phyloP scores from a whole-genome alignment of 2,888 invertebrate genomes.

The Helobdella robusta region DNA sequence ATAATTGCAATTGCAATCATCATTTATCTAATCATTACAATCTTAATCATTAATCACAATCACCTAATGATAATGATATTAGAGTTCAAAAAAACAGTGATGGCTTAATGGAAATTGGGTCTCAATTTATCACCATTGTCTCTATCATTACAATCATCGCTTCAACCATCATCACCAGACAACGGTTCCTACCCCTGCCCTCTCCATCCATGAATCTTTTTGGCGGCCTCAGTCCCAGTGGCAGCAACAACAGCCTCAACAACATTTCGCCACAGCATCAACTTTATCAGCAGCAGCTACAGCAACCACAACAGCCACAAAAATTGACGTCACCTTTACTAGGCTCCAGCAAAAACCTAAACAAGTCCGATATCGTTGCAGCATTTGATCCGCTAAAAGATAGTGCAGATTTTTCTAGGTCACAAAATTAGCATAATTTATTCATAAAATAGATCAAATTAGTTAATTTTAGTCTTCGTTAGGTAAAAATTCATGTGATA shows the following conservation, averaged over 20 bases:
- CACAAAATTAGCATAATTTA: too few species aligned
- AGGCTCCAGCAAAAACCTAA: not conserved
- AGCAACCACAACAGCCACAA: not conserved
- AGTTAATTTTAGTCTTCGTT: too few species aligned
- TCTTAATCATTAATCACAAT: too few species aligned
- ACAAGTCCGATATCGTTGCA: not conserved
- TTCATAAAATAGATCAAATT: too few species aligned
- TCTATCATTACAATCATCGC: too few species aligned
- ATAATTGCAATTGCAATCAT: too few species aligned
- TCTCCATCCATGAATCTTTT: not conserved
- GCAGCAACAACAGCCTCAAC: not conserved
- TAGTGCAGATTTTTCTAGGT: conserved; percentile 8
- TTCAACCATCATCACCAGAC: conserved; percentile 9
- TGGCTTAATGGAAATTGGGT: too few species aligned
- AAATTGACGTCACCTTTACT: not conserved
- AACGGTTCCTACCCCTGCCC: conserved; percentile 29
- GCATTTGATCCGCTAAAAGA: not conserved
- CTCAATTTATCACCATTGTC: too few species aligned
- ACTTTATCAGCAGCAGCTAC: not conserved
- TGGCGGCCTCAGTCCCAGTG: too few species aligned
- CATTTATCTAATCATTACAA: too few species aligned
- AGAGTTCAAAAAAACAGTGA: too few species aligned
- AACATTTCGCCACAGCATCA: not conserved
- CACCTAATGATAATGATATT: not conserved
- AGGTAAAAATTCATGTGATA: too few species aligned